A percentile compares a stretch with the other conserved stretches of the same genome.
Evolutionary conservation across 1,140 invertebrate species (phyloP).

Genomic region (Brachionus koreanus): DNA sequence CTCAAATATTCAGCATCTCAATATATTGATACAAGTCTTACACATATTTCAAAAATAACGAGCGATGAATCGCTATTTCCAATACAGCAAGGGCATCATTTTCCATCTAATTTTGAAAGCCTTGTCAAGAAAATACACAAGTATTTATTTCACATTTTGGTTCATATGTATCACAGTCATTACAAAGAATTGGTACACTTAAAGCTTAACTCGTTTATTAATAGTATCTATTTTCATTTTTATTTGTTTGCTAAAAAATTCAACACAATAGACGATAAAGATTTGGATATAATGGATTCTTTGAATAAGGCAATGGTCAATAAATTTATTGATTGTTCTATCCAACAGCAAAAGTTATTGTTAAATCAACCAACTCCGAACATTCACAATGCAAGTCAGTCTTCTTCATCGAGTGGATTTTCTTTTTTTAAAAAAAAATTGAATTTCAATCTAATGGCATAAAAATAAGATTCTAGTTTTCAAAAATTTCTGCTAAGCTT

Average conservation of each 20-base stretch:
- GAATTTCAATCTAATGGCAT: constrained; percentile 43
- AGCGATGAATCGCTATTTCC: constrained; percentile 94
- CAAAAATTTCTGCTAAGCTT: neutral
- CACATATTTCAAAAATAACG: constrained; percentile 91
- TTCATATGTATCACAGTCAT: constrained; percentile 95
- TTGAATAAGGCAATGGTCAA: constrained; percentile 25
- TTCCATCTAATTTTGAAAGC: constrained; percentile 85
- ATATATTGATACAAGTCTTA: constrained; percentile 98
- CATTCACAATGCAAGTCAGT: neutral
- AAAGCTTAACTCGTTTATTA: constrained; percentile 70
- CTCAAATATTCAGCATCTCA: constrained; percentile 90
- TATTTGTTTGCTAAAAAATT: constrained; percentile 19
- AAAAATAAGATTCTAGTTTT: neutral
- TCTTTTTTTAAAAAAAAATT: constrained; percentile 42
- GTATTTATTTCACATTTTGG: constrained; percentile 92
- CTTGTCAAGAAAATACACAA: constrained; percentile 92
- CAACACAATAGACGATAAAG: constrained; percentile 38
- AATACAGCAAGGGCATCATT: constrained; percentile 94
- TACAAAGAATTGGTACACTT: constrained; percentile 87
- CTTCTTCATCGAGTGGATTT: constrained; percentile 26
- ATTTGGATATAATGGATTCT: constrained; percentile 30
- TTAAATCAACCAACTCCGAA: constrained; percentile 26
- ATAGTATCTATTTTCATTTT: constrained; percentile 44
- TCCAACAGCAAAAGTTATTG: constrained; percentile 10
- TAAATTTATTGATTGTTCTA: constrained; percentile 35